Conservation (phyloP, 2,113 vertebrate genomes). For the Amia ocellicauda region DNA sequence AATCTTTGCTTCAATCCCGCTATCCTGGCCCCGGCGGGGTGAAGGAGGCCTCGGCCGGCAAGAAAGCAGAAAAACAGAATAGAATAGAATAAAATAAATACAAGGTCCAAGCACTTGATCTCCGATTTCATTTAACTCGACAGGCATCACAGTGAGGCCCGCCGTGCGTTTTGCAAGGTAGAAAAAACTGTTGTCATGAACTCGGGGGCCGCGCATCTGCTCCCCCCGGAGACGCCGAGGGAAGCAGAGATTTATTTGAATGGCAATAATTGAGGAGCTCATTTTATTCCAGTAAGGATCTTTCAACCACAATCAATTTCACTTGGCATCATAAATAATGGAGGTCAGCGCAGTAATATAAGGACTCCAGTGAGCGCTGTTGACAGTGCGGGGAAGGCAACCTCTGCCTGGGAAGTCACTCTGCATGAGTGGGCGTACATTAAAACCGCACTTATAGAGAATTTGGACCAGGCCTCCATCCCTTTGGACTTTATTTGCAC, state of each 20-base stretch:
- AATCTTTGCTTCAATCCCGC: no score
- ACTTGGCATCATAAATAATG: conserved; percentile 64
- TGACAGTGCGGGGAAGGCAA: conserved; percentile 51
- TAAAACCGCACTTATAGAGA: conserved; percentile 46
- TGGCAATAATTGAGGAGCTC: conserved; percentile 70
- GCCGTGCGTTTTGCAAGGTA: conserved; percentile 39
- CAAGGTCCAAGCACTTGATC: conserved; percentile 31
- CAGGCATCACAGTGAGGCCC: conserved; percentile 36
- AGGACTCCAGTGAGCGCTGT: conserved; percentile 37
- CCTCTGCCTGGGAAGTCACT: conserved; percentile 32
- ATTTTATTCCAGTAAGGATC: conserved; percentile 74
- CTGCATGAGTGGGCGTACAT: conserved; percentile 30
- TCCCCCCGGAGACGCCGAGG: conserved; percentile 43
- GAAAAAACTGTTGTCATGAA: conserved; percentile 51
- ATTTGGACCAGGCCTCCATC: no score
- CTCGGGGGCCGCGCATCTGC: conserved; percentile 41
- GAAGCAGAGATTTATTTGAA: conserved; percentile 60
- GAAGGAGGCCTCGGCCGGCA: conserved; percentile 5
- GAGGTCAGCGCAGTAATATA: conserved; percentile 54
- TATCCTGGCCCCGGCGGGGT: conserved; percentile 6
- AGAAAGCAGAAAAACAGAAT: conserved; percentile 11
- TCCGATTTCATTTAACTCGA: conserved; percentile 30
- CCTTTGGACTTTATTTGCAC: no score
- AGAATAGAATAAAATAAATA: conserved; percentile 15
- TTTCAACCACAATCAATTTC: conserved; percentile 77